These are phyloP conservation scores for Drosophila setosimentum DNA, from an alignment of 2,888 invertebrate genomes.

Conservation along the genomic window DNA sequence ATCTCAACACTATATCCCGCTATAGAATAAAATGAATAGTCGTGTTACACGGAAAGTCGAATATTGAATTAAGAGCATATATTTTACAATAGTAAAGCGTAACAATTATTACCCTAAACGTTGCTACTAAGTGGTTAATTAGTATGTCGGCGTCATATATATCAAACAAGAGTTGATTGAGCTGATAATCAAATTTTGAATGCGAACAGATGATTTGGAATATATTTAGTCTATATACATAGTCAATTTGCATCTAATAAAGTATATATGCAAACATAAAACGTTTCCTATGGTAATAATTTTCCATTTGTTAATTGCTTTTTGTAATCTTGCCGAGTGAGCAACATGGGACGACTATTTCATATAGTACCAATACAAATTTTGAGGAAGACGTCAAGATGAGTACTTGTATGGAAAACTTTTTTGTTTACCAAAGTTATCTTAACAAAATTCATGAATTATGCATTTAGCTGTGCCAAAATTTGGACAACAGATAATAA, in stretches of 20 bases:
- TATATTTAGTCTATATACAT: not conserved
- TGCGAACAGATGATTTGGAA: not conserved
- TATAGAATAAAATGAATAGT: not conserved
- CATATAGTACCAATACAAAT: too few relatives aligned
- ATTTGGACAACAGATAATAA: not conserved
- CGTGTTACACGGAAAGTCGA: not conserved
- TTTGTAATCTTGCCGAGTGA: not conserved
- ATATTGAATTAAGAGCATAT: not conserved
- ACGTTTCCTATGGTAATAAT: not conserved
- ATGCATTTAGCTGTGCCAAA: too few relatives aligned
- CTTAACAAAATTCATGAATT: too few relatives aligned
- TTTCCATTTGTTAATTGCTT: not conserved
- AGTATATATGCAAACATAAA: not conserved
- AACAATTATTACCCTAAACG: not conserved
- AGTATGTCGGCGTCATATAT: not conserved
- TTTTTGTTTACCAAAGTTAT: too few relatives aligned
- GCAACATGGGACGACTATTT: too few relatives aligned
- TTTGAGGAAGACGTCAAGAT: too few relatives aligned
- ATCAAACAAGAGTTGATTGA: not conserved
- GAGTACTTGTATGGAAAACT: too few relatives aligned
- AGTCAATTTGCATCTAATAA: not conserved
- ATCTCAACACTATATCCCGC: not conserved
- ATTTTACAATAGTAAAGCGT: not conserved
- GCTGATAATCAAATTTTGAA: not conserved
- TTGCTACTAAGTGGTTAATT: not conserved